phyloP scores from a whole-genome alignment of 2,888 invertebrate species.

The Cetonia aurata region DNA sequence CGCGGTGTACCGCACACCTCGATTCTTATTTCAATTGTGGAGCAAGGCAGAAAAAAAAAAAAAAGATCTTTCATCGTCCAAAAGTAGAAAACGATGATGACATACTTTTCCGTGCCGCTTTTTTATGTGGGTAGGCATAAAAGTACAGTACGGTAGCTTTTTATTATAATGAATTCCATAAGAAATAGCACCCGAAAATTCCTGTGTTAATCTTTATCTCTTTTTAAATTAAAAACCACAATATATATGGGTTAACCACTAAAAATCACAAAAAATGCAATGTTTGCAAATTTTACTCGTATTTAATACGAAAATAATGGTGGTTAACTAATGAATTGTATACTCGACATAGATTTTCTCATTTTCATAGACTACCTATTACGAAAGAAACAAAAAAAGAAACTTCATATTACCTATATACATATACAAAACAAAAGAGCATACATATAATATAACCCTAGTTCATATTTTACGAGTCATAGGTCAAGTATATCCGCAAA shows the following conservation, averaged over 20 bases:
- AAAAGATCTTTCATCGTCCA: conserved; percentile 2
- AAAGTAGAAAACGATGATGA: conserved; percentile 29
- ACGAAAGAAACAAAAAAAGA: not conserved
- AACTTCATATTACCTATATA: not conserved
- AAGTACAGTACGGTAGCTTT: not conserved
- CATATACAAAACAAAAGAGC: conserved; percentile 1
- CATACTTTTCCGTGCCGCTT: conserved; percentile 23
- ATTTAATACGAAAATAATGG: too few species aligned
- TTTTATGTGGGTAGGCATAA: conserved; percentile 1
- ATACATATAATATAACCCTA: not conserved
- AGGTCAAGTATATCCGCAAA: not conserved
- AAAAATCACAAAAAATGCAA: too few species aligned
- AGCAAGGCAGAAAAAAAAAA: conserved; percentile 13
- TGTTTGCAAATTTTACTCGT: too few species aligned
- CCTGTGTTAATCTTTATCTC: too few species aligned
- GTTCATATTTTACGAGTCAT: not conserved
- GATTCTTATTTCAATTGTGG: conserved; percentile 17
- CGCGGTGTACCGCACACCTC: conserved; percentile 3
- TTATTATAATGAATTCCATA: not conserved
- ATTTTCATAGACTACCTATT: not conserved
- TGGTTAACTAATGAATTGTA: too few species aligned
- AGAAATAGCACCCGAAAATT: not conserved
- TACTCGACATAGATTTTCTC: too few species aligned
- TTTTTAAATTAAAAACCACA: too few species aligned
- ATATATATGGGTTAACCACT: too few species aligned